Base-by-base conservation (phyloP, 2,888 invertebrate genomes). In the Chrysopilus asiliformis region DNA sequence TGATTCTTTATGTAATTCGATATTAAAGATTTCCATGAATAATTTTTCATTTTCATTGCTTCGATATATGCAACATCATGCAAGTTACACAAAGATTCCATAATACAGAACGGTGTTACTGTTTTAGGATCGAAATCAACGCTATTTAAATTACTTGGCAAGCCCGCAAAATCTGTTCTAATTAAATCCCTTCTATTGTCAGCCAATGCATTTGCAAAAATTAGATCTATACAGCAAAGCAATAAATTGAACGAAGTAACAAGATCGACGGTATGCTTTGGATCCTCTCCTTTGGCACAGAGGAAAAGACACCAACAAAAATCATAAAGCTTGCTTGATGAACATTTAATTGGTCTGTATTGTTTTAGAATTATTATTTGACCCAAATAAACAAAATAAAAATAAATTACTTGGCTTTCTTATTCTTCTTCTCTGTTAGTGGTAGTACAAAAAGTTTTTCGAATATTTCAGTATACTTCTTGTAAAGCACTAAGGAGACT, bases 251-350 rank as follows among this genome's bases (percentile, higher is more conserved):
- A 91, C 45, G 90, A 93, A 56, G 86, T 90, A 2, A 98, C 90
- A 38, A 98, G 67, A 62, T 97, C 95, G 56, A 91, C 85, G 32
- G 84, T 82, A 17, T 87, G 83, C 36, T 78, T 77, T 27, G 83
- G 77, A 53, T 86, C 83, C 54, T 86, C 81, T 33, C 84, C 85
- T 66, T 86, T 86, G 10, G 89, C 80, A 57, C 84, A 82, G 22
- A 93, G 74, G 64, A 89, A 95, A 40, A 95, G 65, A 34, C 85
- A 85, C 95, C 95, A 97, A 48, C 85, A 81, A 55, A 94, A 89
- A 55, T 90, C 87, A 62, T 89, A 93, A 4, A 95, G 66, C 55
- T 86, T 84, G 36, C 76, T 73, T 29, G 82, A 72, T 6, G 83
- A 78, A 58, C 90, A 90, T 19, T 81, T 82, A 22, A 77, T 67